Base-by-base conservation (phyloP, 1,140 invertebrate genomes). In the Drosophila takahashii region DNA sequence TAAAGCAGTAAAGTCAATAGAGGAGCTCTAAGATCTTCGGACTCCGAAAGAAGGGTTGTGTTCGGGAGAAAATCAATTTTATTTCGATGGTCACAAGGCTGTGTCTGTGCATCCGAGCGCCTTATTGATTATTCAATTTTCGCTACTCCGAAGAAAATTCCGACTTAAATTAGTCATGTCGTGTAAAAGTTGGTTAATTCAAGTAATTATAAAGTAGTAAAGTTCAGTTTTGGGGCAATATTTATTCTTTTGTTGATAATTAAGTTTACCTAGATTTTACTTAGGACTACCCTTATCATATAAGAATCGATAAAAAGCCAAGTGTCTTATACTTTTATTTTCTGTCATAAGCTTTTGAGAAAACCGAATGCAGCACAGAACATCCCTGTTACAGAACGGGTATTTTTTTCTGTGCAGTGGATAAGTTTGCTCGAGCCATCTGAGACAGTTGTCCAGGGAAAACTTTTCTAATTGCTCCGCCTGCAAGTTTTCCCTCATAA, bases 391-490 rank as follows among this genome's bases (percentile, higher is more conserved):
- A 6, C 7, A 2, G 18, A 11, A 5, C n/a, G 26, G 32, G 11
- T 42, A 42, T 36, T 51, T 34, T 76, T 59, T 60, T 59, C n/a
- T 42, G 56, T 26, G 34, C 53, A n/a, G n/a, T 16, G 4, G 29
- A 9, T 44, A 52, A 56, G 37, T 87, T 66, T 51, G 18, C 76
- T 22, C 37, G 15, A 44, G 16, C 56, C 34, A 67, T 57, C 73
- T 69, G 73, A 81, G 67, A 81, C 58, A 76, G 72, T 86, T 81
- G 59, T 59, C 64, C 78, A 65, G 61, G 70, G 32, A 50, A 61
- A 86, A 86, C 60, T 86, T 86, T 86, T 81, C 79, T 86, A 87
- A 86, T 86, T 86, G 81, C 78, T 74, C 70, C 59, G 42, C 37
- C 44, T 29, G 53, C 37, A 72, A 72, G 53, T 74, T 73, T 72